Evolutionary conservation across 2,888 invertebrate species (phyloP), one percentile per base, ranked within the genome.

Genomic region (Parnassius glacialis): DNA sequence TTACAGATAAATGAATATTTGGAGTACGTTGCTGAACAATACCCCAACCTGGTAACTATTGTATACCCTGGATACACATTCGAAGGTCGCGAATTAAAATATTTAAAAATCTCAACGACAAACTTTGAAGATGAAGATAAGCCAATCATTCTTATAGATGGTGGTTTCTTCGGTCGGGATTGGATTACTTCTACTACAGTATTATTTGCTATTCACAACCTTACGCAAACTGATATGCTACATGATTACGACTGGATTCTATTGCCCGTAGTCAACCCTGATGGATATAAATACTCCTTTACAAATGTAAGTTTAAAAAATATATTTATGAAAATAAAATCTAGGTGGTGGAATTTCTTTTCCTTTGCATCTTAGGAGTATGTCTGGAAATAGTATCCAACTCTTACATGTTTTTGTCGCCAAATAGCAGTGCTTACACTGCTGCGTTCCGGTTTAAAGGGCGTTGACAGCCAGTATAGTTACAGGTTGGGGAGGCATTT

Each of bases 111-210:
- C 7, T 66, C 68, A 5, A 64, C 53, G n/a, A 64, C 65, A 0
- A 68, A 65, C 5, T 68, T 66, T 44, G 50, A 61, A 25, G 64
- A 50, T 20, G 53, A 53, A 47, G 41, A 45, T 10, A 93, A 93
- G 61, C 94, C 94, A 0, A 83, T 91, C 1, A 92, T 94, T 68
- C 81, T 94, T 65, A 85, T 94, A 41, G 94, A 94, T 64, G 93
- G 89, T 50, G 93, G 93, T 2, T 93, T 94, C 56, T 94, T 94
- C 71, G 92, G 93, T 0, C 92, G 95, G 45, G 95, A 95, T 81
- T 95, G 95, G 95, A 93, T 95, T 60, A 92, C 95, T 0, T 93
- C 94, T 0, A 92, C 94, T 1, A 89, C 93, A 0, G 94, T 94
- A 0, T 84, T 94, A 0, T 95, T 94, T 76, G 90, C 94, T 59